Base-by-base conservation (phyloP, 2,797 vertebrate genomes). In the Chromobotia macracanthus region DNA sequence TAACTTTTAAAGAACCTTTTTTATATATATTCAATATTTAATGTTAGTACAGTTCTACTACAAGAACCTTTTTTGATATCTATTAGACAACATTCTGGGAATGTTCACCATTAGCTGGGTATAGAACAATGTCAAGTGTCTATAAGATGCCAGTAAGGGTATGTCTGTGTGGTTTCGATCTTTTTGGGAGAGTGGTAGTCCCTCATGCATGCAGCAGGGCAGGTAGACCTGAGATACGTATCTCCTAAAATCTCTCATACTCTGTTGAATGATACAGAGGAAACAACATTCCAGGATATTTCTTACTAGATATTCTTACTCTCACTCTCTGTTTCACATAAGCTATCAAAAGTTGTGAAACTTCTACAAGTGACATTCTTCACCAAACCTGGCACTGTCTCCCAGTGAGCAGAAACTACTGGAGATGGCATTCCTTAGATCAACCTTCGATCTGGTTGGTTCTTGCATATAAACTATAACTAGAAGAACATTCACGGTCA, bases 281-380 rank as follows among this genome's bases (percentile, higher is more conserved):
- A 77, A 67, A 77, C 72, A 48, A 69, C 81, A 83, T 85, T 79
- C 71, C 51, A 56, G 28, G 81, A 80, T 68, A 73, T 73, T 73
- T 80, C 69, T 55, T 73, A 3, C 60, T 25, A 15, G 23, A 61
- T 18, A 25, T 38, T 72, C 60, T 60, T 31, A 28, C 53, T 28
- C 72, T 76, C 58, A 13, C 48, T 66, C 31, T 74, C 46, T 46
- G 63, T 38, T 61, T 25, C 67, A 78, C 56, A n/a, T 15, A 16
- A 9, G 13, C 16, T 53, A n/a, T 41, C 4, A 71, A 35, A 5
- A 48, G 3, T 46, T 55, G 69, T 73, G 68, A 77, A 79, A 44
- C 65, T 58, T 13, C 73, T 75, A 67, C 56, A 16, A 25, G 21
- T 77, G 58, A 64, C 63, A 80, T 82, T 84, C 73, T 51, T 58